phyloP scores from a whole-genome alignment of 2,113 vertebrate species.

The Henicopernis longicauda region DNA sequence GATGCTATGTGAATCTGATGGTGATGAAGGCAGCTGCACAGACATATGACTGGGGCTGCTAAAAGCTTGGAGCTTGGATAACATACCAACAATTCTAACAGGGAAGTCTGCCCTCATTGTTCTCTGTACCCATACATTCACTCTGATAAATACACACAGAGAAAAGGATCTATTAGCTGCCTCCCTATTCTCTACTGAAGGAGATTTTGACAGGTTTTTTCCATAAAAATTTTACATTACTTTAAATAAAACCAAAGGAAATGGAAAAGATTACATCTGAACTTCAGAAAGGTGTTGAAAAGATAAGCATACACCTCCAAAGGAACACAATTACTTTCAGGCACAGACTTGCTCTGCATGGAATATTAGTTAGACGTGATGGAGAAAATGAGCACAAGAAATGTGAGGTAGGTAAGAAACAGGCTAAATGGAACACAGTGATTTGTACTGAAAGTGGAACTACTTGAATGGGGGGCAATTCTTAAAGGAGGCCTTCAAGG shows the following conservation, averaged over 20 bases:
- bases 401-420: background rate
- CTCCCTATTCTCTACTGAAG: background rate
- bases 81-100: background rate
- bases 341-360: background rate
- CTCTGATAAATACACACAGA: background rate
- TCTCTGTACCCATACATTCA: background rate
- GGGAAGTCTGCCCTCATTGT: background rate
- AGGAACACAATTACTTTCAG: background rate
- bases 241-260: conserved; percentile 7
- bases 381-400: background rate
- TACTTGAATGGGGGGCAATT: background rate
- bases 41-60: background rate
- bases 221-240: background rate
- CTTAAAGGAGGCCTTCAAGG: background rate
- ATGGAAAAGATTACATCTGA: background rate
- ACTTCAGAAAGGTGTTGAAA: background rate
- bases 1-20: background rate
- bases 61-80: background rate
- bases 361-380: background rate
- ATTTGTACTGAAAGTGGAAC: background rate
- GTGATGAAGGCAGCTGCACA: background rate
- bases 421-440: background rate
- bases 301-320: background rate
- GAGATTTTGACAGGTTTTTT: background rate
- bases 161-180: background rate